Evolutionary conservation across 1,140 invertebrate genomes (phyloP).

Genomic region (Drosophila littoralis): DNA sequence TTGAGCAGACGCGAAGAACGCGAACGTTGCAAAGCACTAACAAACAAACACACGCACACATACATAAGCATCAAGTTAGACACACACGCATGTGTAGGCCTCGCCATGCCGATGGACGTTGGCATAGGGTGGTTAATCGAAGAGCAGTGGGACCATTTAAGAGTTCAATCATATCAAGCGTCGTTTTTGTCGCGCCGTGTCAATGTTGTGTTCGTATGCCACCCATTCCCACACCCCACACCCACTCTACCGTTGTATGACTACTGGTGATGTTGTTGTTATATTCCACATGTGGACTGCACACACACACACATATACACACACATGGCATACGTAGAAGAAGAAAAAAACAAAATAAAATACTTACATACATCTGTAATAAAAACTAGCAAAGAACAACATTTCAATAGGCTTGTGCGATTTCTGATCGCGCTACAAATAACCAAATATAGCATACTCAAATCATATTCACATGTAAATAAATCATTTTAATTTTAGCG

Average conservation of each 20-base stretch:
- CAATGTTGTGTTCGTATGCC: slow-evolving; percentile 39
- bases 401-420: slow-evolving; percentile 8
- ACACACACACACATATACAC: slow-evolving; percentile 11
- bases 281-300: slow-evolving; percentile 48
- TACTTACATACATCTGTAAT: slow-evolving; percentile 16
- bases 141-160: slow-evolving; percentile 52
- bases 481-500: not conserved
- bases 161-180: slow-evolving; percentile 77
- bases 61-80: slow-evolving; percentile 29
- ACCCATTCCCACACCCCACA: not conserved
- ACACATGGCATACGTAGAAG: slow-evolving; percentile 19
- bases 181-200: slow-evolving; percentile 66
- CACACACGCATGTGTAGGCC: slow-evolving; percentile 12
- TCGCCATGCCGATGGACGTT: not conserved
- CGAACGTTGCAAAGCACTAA: slow-evolving; percentile 39
- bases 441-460: too few species aligned
- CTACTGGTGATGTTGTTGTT: slow-evolving; percentile 33
- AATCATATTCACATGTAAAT: too few species aligned
- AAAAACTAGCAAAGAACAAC: slow-evolving; percentile 42
- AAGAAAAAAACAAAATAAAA: slow-evolving; percentile 34
- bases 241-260: slow-evolving; percentile 7
- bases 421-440: slow-evolving; percentile 14
- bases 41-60: slow-evolving; percentile 21
- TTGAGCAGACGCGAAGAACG: slow-evolving; percentile 55
- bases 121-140: slow-evolving; percentile 16